Conservation (phyloP, 2,113 vertebrate genomes). For the Pangasianodon gigas region DNA sequence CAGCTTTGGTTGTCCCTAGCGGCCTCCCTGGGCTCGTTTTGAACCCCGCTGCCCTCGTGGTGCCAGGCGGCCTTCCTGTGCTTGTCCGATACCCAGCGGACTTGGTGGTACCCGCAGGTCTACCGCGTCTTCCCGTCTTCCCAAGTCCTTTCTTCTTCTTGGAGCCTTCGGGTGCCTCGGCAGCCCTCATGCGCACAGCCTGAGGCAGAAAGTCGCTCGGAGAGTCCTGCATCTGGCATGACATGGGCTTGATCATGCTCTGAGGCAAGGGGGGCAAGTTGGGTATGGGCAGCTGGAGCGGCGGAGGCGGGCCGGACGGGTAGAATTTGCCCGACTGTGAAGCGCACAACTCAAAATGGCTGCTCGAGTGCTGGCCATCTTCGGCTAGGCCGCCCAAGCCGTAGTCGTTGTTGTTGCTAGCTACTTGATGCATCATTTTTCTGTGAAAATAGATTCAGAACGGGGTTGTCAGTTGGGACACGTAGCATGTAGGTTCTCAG, state of each 20-base stretch:
- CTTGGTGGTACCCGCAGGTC: slow-evolving; percentile 96
- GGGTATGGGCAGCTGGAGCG: slow-evolving; percentile 72
- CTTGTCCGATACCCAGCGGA: slow-evolving; percentile 96
- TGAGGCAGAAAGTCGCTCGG: slow-evolving; percentile 82
- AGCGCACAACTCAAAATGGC: slow-evolving; percentile 91
- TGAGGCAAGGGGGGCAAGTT: slow-evolving; percentile 74
- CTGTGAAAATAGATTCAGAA: slow-evolving; percentile 65
- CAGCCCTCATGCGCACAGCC: slow-evolving; percentile 78
- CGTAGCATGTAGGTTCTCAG: too few relatives aligned
- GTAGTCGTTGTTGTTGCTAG: slow-evolving; percentile 84
- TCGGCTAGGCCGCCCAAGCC: slow-evolving; percentile 87
- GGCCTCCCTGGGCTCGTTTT: slow-evolving; percentile 98
- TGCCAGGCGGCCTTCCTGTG: slow-evolving; percentile 94
- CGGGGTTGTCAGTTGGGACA: neutral
- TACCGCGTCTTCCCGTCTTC: slow-evolving; percentile 90
- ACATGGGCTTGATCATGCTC: slow-evolving; percentile 86
- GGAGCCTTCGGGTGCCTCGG: slow-evolving; percentile 84
- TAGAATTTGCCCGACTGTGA: slow-evolving; percentile 88
- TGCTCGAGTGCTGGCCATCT: slow-evolving; percentile 84
- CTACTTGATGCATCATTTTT: slow-evolving; percentile 97
- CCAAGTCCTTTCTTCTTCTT: slow-evolving; percentile 95
- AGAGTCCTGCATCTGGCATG: slow-evolving; percentile 86
- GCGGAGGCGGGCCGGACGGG: slow-evolving; percentile 79
- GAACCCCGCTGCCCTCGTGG: slow-evolving; percentile 97
- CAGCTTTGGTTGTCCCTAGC: slow-evolving; percentile 96